These are phyloP conservation scores for Bubo bubo DNA, from an alignment of 2,113 vertebrate genomes.

Conservation along the genomic window DNA sequence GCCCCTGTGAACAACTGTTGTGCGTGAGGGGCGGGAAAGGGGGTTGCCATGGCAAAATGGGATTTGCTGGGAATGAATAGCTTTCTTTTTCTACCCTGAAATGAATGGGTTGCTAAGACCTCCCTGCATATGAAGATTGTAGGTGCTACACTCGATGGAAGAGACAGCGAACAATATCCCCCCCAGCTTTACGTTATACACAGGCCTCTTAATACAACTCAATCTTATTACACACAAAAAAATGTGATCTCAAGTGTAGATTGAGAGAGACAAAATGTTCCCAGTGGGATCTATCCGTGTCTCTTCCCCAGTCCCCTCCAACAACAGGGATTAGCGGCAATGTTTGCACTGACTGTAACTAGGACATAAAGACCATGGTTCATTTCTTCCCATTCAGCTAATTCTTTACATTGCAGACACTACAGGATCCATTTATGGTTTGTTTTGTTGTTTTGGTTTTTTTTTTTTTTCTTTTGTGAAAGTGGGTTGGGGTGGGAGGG, in stretches of 20 bases:
- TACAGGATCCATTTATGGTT: slow-evolving; percentile 46
- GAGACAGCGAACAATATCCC: background rate
- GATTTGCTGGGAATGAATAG: slow-evolving; percentile 70
- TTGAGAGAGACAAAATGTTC: slow-evolving; percentile 58
- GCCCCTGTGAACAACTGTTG: slow-evolving; percentile 41
- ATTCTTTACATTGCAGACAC: slow-evolving; percentile 64
- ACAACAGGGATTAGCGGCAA: slow-evolving; percentile 51
- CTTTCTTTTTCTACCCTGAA: slow-evolving; percentile 42
- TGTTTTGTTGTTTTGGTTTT: background rate
- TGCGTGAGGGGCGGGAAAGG: background rate
- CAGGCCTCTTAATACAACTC: slow-evolving; percentile 34
- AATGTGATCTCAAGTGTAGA: slow-evolving; percentile 34
- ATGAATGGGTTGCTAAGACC: slow-evolving; percentile 63
- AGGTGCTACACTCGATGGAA: background rate
- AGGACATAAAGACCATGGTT: slow-evolving; percentile 62
- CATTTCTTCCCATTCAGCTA: slow-evolving; percentile 68
- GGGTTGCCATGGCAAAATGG: slow-evolving; percentile 69
- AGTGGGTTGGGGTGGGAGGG: background rate
- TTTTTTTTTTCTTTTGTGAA: slow-evolving; percentile 2
- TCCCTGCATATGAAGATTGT: slow-evolving; percentile 30
- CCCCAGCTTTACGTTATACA: background rate
- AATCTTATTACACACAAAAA: slow-evolving; percentile 35
- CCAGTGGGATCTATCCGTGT: slow-evolving; percentile 1
- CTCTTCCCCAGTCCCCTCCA: slow-evolving; percentile 20
- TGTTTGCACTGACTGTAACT: slow-evolving; percentile 65